These are phyloP conservation scores for Clupea harengus DNA, from an alignment of 2,113 vertebrate species.

Conservation along the genomic window DNA sequence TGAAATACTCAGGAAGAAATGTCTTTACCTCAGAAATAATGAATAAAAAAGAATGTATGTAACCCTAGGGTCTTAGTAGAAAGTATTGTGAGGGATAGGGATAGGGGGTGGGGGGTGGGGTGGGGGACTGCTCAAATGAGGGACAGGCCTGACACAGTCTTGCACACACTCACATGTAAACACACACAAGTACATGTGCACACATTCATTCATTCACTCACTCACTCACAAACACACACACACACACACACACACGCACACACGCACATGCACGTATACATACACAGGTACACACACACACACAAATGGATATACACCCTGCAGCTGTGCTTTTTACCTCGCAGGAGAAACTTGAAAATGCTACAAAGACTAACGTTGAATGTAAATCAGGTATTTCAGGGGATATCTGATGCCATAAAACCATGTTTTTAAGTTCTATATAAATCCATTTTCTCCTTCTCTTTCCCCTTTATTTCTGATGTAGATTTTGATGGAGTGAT, in stretches of 20 bases:
- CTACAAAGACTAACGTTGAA: slow-evolving; percentile 90
- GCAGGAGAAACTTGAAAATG: slow-evolving; percentile 86
- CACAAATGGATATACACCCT: slow-evolving; percentile 37
- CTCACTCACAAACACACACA: slow-evolving; percentile 39
- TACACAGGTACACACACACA: slow-evolving; percentile 38
- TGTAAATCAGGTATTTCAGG: slow-evolving; percentile 90
- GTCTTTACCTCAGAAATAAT: slow-evolving; percentile 90
- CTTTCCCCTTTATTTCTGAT: slow-evolving; percentile 66
- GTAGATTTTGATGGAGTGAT: slow-evolving; percentile 78
- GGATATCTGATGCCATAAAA: slow-evolving; percentile 81
- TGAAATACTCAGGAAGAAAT: slow-evolving; percentile 96
- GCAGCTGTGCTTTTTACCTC: slow-evolving; percentile 72
- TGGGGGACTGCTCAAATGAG: slow-evolving; percentile 40
- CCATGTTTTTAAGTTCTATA: slow-evolving; percentile 76
- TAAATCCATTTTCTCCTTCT: slow-evolving; percentile 69
- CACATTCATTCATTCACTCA: slow-evolving; percentile 27
- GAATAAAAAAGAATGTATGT: slow-evolving; percentile 87
- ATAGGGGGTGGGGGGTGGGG: slow-evolving; percentile 22
- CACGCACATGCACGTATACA: background rate
- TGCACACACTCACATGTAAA: slow-evolving; percentile 52
- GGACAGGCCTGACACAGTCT: slow-evolving; percentile 62
- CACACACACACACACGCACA: background rate
- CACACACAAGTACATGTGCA: slow-evolving; percentile 9
- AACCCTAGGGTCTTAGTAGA: slow-evolving; percentile 76
- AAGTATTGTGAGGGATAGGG: slow-evolving; percentile 46